Base-by-base conservation (phyloP, 2,113 vertebrate genomes). In the Cyprinus carpio region DNA sequence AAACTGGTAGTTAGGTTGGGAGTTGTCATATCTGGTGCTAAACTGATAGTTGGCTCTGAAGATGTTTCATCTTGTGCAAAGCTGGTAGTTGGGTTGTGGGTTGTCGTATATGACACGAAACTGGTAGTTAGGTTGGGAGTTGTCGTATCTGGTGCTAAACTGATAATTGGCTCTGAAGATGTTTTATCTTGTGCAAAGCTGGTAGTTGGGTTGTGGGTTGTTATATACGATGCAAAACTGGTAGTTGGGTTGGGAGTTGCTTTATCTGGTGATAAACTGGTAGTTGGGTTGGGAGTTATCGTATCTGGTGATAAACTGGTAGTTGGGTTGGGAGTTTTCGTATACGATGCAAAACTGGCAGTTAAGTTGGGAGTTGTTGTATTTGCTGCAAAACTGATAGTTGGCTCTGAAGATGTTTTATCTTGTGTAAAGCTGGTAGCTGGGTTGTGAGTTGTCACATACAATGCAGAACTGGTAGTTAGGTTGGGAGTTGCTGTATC, bases 261-360 rank as follows among this genome's bases (percentile, higher is more conserved):
- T 4, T 1, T 13, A 4, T 49, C 3, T 49, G 4, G 1, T 15
- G 13, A 0, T 1, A 49, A 3, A 49, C 12, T 49, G 0, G 3
- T 49, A 49, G 2, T 49, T 49, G 1, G 13, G 0, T 49, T 4
- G 1, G 12, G 12, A 15, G 46, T 49, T 49, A 13, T 15, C 4
- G 2, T 12, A 27, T 4, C 0, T 27, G 11, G 0, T 15, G 1
- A 0, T 0, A 27, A 25, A 64, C 11, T 64, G 0, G 10, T 64
- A 6, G 60, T 27, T 64, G 4, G n/a, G 1, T 37, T 4, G 0
- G 46, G 46, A 13, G 46, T 49, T 49, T 11, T 49, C 23, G 0
- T 12, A 25, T 25, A 0, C 27, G 11, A 0, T 13, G 4, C 0
- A 1, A 27, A 25, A 64, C n/a, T 64, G 0, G 10, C 18, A 23